Conservation (phyloP, 2,797 vertebrate species). For the Danio jaintianensis region DNA sequence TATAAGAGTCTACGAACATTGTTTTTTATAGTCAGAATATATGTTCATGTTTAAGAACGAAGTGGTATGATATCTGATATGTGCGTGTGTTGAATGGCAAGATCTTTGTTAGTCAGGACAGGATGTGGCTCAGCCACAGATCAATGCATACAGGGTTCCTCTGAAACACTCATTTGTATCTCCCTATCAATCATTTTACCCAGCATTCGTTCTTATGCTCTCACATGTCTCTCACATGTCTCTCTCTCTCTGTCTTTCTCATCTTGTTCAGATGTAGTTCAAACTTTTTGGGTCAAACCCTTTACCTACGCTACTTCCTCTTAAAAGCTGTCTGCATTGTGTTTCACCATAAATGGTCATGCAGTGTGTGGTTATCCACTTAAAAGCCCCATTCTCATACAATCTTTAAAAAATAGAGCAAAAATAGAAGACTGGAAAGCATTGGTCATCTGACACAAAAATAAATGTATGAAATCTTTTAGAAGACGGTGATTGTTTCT, state of each 20-base stretch:
- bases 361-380: slow-evolving; percentile 27
- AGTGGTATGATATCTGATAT: neutral
- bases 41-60: neutral
- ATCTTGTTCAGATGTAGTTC: neutral
- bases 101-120: slow-evolving; percentile 68
- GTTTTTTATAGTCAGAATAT: neutral
- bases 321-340: neutral
- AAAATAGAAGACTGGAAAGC: slow-evolving; percentile 8
- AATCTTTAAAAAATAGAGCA: neutral
- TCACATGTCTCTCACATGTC: slow-evolving; percentile 9
- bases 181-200: slow-evolving; percentile 31
- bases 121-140: slow-evolving; percentile 75
- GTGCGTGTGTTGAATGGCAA: slow-evolving; percentile 49
- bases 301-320: slow-evolving; percentile 36
- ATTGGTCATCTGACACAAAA: neutral
- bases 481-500: neutral
- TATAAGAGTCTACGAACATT: neutral
- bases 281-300: slow-evolving; percentile 27
- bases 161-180: slow-evolving; percentile 39
- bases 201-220: neutral
- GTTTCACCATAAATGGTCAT: slow-evolving; percentile 46
- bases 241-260: neutral
- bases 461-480: neutral
- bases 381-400: neutral
- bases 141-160: slow-evolving; percentile 51